These are phyloP conservation scores for Notoglanidium macrostoma DNA, from an alignment of 2,797 vertebrate genomes.

Conservation along the genomic window DNA sequence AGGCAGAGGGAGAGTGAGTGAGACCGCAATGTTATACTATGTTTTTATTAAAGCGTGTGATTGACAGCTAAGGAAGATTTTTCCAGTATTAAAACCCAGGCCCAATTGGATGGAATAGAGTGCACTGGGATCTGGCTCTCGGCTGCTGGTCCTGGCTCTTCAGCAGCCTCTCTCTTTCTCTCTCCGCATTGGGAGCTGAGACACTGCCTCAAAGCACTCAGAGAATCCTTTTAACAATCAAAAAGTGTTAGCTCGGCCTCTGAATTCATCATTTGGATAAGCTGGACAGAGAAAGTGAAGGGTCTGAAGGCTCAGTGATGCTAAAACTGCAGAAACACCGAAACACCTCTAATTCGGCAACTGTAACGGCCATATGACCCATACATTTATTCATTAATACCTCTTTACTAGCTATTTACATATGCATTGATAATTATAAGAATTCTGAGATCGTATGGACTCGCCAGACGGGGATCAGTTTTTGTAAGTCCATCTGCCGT, in stretches of 20 bases:
- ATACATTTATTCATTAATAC: background rate
- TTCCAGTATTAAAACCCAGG: conserved; percentile 80
- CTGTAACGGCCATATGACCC: background rate
- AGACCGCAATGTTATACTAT: conserved; percentile 83
- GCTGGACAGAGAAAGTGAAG: conserved; percentile 32
- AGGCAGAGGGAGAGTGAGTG: conserved; percentile 74
- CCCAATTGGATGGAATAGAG: conserved; percentile 78
- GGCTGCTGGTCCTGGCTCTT: conserved; percentile 71
- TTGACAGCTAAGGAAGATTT: conserved; percentile 81
- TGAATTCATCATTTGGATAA: conserved; percentile 20
- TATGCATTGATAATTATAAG: background rate
- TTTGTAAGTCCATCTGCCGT: background rate
- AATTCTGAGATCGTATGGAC: background rate
- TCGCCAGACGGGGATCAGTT: background rate
- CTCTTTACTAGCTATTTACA: background rate
- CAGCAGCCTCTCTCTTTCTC: background rate
- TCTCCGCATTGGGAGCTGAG: conserved; percentile 25
- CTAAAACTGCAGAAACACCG: background rate
- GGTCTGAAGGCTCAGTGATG: conserved; percentile 32
- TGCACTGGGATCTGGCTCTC: conserved; percentile 72
- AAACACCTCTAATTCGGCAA: no score
- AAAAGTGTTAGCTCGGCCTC: conserved; percentile 41
- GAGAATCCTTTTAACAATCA: conserved; percentile 42
- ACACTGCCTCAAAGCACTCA: conserved; percentile 27
- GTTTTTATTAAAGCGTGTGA: conserved; percentile 83